Evolutionary conservation across 2,797 vertebrate species (phyloP).

Genomic region (Chromobotia macracanthus): DNA sequence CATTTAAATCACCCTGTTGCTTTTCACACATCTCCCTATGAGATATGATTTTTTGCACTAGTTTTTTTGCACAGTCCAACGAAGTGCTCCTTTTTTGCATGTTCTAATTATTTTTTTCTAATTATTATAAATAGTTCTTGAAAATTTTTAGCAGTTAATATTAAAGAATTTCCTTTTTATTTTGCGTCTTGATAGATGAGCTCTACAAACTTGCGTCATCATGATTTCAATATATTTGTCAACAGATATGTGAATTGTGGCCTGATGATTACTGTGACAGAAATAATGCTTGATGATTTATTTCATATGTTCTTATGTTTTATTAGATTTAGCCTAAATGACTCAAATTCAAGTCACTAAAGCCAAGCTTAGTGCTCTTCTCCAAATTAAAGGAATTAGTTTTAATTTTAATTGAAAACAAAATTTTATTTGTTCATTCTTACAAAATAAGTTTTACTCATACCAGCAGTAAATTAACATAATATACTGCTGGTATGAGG

Average conservation of each 20-base stretch:
- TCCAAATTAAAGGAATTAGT: background rate
- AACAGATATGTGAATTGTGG: conserved; percentile 21
- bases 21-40: conserved; percentile 31
- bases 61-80: conserved; percentile 31
- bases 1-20: conserved; percentile 6
- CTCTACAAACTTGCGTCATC: conserved; percentile 25
- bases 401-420: background rate
- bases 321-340: background rate
- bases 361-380: background rate
- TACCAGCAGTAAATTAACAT: too few relatives aligned
- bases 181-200: conserved; percentile 16
- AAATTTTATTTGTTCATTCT: background rate
- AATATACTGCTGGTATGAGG: background rate
- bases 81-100: conserved; percentile 12
- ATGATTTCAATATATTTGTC: conserved; percentile 21
- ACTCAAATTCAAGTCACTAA: background rate
- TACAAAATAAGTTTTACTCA: too few relatives aligned
- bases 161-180: too few relatives aligned
- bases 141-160: conserved; percentile 7
- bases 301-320: conserved; percentile 7
- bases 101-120: conserved; percentile 14
- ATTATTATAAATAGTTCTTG: too few relatives aligned
- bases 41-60: conserved; percentile 30
- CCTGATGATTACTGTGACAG: conserved; percentile 21
- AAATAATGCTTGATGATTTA: conserved; percentile 23